phyloP scores from a whole-genome alignment of 1,140 invertebrate species.

The Aphelenchoides besseyi region DNA sequence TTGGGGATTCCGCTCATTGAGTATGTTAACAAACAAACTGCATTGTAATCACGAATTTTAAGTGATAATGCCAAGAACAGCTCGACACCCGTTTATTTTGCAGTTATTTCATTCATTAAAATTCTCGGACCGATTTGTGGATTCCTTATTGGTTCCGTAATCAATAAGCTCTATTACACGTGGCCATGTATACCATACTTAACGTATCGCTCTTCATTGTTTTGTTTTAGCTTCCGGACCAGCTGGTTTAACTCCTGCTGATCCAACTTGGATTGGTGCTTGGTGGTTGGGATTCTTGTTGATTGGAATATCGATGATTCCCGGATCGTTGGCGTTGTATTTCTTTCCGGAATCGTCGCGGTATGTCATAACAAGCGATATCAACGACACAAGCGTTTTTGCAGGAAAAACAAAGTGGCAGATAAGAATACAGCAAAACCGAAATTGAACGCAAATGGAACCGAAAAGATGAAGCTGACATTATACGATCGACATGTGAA shows the following conservation, averaged over 20 bases:
- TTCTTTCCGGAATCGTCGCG: slow-evolving; percentile 22
- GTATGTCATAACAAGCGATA: no score
- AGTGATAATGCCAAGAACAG: slow-evolving; percentile 56
- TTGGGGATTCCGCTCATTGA: slow-evolving; percentile 59
- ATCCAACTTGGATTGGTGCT: slow-evolving; percentile 58
- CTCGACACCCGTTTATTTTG: slow-evolving; percentile 59
- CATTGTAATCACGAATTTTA: not conserved
- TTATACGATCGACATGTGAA: slow-evolving; percentile 56
- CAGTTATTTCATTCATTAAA: slow-evolving; percentile 60
- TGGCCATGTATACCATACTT: no score
- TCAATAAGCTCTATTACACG: slow-evolving; percentile 58
- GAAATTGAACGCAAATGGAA: slow-evolving; percentile 9
- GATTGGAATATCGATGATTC: slow-evolving; percentile 37
- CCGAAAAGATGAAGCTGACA: slow-evolving; percentile 36
- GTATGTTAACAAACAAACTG: not conserved
- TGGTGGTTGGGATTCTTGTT: slow-evolving; percentile 62
- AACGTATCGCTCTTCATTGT: slow-evolving; percentile 32
- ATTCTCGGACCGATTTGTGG: slow-evolving; percentile 60
- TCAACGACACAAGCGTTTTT: no score
- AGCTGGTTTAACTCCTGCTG: slow-evolving; percentile 42
- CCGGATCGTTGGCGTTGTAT: not conserved
- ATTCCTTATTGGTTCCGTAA: slow-evolving; percentile 57
- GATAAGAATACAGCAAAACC: slow-evolving; percentile 29
- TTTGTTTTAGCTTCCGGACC: slow-evolving; percentile 26
- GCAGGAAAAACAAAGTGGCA: slow-evolving; percentile 19